Evolutionary conservation across 2,113 vertebrate genomes (phyloP).

Genomic region (Zapus hudsonius): DNA sequence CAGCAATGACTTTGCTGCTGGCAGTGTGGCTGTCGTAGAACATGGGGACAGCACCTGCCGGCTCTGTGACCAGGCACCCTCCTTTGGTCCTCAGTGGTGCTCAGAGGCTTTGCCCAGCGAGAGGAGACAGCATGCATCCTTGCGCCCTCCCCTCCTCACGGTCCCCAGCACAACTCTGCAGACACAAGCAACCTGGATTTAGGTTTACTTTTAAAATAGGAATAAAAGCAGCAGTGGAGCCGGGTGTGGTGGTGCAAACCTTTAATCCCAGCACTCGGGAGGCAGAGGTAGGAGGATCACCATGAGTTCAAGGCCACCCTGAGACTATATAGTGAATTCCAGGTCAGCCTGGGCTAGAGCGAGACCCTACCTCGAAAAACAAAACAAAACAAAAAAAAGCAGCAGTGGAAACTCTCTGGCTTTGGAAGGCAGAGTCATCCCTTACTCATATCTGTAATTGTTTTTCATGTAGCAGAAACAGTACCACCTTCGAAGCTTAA

Average conservation of each 20-base stretch:
- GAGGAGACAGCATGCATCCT: not conserved
- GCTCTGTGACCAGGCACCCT: not conserved
- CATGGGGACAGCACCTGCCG: not conserved
- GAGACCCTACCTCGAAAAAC: too few relatives aligned
- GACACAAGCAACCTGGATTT: not conserved
- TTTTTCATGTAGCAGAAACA: constrained; percentile 18
- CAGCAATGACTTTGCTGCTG: not conserved
- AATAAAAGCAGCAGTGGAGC: not conserved
- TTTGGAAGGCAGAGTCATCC: not conserved
- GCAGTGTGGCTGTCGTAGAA: rapidly evolving
- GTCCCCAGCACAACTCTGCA: not conserved
- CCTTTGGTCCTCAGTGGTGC: rapidly evolving
- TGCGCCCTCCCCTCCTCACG: not conserved
- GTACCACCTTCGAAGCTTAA: not conserved
- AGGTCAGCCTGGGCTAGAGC: too few relatives aligned
- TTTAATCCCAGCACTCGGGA: too few relatives aligned
- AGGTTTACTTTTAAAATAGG: not conserved
- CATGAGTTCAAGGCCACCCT: too few relatives aligned
- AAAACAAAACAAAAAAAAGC: too few relatives aligned
- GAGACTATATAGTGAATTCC: too few relatives aligned
- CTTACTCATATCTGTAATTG: not conserved
- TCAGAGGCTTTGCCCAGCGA: not conserved
- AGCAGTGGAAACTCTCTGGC: not conserved
- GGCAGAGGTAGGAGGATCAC: too few relatives aligned
- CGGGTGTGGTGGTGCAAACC: too few relatives aligned